A percentile compares a stretch with the other conserved stretches of the same genome.
phyloP scores from a whole-genome alignment of 1,140 invertebrate species.

The Centruroides sculpturatus region DNA sequence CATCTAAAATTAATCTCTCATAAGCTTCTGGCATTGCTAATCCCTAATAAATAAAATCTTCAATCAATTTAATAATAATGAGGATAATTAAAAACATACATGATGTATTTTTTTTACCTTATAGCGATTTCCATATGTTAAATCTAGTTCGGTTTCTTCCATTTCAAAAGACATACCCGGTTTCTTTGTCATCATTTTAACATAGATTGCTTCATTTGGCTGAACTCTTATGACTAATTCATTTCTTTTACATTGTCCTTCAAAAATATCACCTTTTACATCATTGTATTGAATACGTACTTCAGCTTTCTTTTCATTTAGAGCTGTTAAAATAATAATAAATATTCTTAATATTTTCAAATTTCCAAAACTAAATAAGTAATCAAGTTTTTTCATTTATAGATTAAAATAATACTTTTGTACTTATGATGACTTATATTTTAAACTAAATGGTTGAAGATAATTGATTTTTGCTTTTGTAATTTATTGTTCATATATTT shows the following conservation, averaged over 20 bases:
- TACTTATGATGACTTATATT: too few species aligned
- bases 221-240: conserved; percentile 97
- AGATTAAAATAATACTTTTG: too few species aligned
- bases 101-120: conserved; percentile 41
- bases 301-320: conserved; percentile 98
- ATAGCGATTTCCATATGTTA: conserved; percentile 86
- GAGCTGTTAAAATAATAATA: conserved; percentile 38
- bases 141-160: conserved; percentile 94
- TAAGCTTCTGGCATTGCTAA: conserved; percentile 91
- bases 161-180: conserved; percentile 94
- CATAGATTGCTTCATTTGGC: conserved; percentile 94
- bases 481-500: too few species aligned
- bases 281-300: conserved; percentile 94
- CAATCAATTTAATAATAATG: too few species aligned
- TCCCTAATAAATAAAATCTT: conserved; percentile 38
- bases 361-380: too few species aligned
- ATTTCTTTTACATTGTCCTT: conserved; percentile 67
- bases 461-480: too few species aligned
- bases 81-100: background rate
- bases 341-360: too few species aligned
- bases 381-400: too few species aligned
- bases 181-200: conserved; percentile 97
- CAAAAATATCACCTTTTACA: conserved; percentile 92
- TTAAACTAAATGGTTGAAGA: too few species aligned
- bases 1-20: conserved; percentile 90